Base-by-base conservation (phyloP, 2,888 invertebrate species). In the Antheraea assamensis region DNA sequence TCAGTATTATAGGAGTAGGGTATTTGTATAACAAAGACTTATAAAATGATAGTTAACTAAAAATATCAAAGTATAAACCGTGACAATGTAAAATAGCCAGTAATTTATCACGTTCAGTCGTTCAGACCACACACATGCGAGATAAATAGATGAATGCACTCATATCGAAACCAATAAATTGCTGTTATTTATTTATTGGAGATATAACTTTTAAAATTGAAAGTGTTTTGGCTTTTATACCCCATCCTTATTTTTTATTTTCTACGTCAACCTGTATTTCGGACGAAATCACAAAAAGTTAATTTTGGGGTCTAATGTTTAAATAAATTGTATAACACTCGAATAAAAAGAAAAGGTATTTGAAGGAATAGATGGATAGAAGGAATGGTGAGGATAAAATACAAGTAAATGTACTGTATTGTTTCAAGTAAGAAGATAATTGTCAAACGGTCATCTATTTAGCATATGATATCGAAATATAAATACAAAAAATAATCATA, bases 91-190 rank as follows among this genome's bases (percentile, higher is more conserved):
- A 64, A 64, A 64, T 64, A 64, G 61, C 4, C 21, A 30, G 30
- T 64, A 27, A 27, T 64, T 64, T 64, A 64, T 64, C 27, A 64
- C 61, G 17, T 30, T 3, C 61, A 27, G 61, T 30, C 61, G 17
- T 30, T 3, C 61, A 27, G 61, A 30, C 61, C 61, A 64, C 61
- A 64, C 61, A 27, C 61, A 30, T 30, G 30, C 27, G 27, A 15
- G 27, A 30, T 64, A 64, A 64, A 64, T 30, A 30, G 5, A 64
- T 64, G 61, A 64, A 64, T 7, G 61, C 30, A 64, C 17, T 64
- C 30, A 17, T 64, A 64, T 64, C 61, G 8, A 64, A 64, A 30
- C 61, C 61, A 27, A 64, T 64, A 64, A 64, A 30, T 64, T 64
- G 17, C 30, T 30, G 30, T 30, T 17, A 30, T 64, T 64, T 64